These are phyloP conservation scores for Adelognathus sp. DNA, from an alignment of 2,888 invertebrate genomes.

Conservation along the genomic window DNA sequence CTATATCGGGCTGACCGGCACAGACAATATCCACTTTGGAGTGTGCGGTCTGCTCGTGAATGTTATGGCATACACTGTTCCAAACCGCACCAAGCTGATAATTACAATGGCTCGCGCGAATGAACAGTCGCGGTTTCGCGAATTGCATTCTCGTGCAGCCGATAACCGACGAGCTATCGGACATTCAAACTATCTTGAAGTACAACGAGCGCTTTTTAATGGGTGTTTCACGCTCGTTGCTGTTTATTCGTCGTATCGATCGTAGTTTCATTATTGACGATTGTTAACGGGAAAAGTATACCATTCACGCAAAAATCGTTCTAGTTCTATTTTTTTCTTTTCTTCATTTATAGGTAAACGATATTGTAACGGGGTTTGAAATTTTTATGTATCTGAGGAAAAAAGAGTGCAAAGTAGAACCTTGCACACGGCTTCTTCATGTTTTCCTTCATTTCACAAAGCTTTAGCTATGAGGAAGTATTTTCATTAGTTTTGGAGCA, in stretches of 20 bases:
- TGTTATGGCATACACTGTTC: conserved; percentile 14
- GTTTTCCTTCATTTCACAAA: no score
- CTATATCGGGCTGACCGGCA: conserved; percentile 26
- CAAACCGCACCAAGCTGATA: conserved; percentile 24
- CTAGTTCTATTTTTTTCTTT: no score
- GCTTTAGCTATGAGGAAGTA: no score
- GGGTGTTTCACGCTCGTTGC: background rate
- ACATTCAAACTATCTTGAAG: background rate
- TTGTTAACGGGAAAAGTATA: background rate
- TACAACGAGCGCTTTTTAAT: background rate
- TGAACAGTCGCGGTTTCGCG: conserved; percentile 5
- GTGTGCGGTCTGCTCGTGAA: background rate
- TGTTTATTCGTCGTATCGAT: background rate
- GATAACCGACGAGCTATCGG: background rate
- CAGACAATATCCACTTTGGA: conserved; percentile 33
- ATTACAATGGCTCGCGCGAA: background rate
- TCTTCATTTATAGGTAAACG: no score
- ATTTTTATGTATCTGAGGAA: no score
- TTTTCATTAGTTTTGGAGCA: no score
- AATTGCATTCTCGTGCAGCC: background rate
- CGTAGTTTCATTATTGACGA: background rate
- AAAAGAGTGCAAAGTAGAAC: no score
- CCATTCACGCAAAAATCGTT: no score
- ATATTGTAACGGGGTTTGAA: no score
- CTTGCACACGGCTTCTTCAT: no score